These are phyloP conservation scores for Trematocara caparti DNA, from an alignment of 2,797 vertebrate species.

Conservation along the genomic window DNA sequence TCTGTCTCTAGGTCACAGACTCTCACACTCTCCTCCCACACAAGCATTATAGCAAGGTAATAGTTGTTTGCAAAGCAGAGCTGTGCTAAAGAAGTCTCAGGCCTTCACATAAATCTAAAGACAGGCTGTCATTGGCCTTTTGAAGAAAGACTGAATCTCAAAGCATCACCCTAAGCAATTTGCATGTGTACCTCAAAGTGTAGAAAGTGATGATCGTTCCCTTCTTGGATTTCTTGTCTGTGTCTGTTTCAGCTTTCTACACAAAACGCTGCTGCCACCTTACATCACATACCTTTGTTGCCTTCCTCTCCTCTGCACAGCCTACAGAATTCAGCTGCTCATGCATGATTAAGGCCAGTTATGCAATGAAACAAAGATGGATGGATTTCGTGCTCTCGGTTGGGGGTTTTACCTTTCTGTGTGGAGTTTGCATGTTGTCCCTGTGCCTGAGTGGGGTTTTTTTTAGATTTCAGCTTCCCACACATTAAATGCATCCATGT, in stretches of 20 bases:
- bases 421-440: neutral
- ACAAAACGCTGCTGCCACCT: neutral
- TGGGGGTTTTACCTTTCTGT: neutral
- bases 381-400: neutral
- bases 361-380: conserved; percentile 37
- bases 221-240: neutral
- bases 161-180: neutral
- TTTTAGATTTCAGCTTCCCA: neutral
- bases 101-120: neutral
- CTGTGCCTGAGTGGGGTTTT: neutral
- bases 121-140: neutral
- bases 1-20: neutral
- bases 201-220: neutral
- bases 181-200: neutral
- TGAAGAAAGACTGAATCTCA: neutral
- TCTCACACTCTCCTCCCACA: neutral
- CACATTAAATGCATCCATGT: neutral
- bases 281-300: neutral
- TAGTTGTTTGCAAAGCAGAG: neutral
- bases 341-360: conserved; percentile 49
- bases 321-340: conserved; percentile 37
- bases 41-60: neutral
- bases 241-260: neutral
- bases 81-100: neutral
- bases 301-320: conserved; percentile 27